phyloP scores from a whole-genome alignment of 2,797 vertebrate genomes.

The Pampus argenteus region DNA sequence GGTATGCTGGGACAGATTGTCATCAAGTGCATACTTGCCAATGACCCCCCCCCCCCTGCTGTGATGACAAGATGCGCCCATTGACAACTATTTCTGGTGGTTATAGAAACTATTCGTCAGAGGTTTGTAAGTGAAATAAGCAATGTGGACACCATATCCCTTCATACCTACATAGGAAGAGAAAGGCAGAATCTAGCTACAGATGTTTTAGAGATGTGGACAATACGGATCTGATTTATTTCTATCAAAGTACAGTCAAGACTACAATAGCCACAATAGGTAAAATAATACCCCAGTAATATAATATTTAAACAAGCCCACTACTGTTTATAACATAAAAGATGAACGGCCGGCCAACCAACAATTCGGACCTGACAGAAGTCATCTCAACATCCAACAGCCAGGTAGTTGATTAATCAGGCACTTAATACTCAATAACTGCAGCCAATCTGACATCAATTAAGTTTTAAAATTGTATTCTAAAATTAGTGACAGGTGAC shows the following conservation, averaged over 20 bases:
- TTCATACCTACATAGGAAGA: background rate
- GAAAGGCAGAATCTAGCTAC: background rate
- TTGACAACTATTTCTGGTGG: background rate
- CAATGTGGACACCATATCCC: background rate
- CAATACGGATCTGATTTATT: no score
- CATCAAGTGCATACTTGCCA: conserved; percentile 16
- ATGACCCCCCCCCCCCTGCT: background rate
- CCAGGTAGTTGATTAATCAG: background rate
- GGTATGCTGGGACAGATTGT: conserved; percentile 10
- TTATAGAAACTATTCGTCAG: background rate
- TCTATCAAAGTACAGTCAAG: background rate
- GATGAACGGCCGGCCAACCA: background rate
- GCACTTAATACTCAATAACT: background rate
- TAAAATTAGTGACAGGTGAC: no score
- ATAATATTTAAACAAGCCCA: background rate
- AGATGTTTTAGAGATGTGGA: background rate
- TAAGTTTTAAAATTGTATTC: background rate
- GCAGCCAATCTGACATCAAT: background rate
- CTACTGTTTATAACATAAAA: background rate
- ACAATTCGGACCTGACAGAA: background rate
- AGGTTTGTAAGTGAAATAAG: background rate
- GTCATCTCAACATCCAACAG: background rate
- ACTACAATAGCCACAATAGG: background rate
- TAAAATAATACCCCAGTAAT: background rate
- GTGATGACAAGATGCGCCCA: no score